Evolutionary conservation across 2,113 vertebrate genomes (phyloP), one percentile per base, ranked within the genome.

Genomic region (Casuarius casuarius): DNA sequence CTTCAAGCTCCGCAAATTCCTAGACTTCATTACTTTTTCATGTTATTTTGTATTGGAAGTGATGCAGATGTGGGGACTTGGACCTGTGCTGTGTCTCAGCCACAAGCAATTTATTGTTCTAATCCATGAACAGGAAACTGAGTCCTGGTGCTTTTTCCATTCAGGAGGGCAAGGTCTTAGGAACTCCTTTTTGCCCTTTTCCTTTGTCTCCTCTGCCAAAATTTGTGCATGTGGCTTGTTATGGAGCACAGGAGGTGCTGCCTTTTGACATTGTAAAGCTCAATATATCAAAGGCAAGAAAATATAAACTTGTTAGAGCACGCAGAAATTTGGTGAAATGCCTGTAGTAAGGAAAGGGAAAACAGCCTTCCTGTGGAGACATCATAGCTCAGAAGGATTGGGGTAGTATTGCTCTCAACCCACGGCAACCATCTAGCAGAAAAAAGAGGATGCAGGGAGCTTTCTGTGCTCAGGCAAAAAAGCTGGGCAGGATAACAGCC

Each of bases 281-380:
- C 48, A 52, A 3, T 19, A 4, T n/a, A 10, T 29, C 20, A 77
- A 65, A 84, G 31, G 17, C 48, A 87, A 56, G 31, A 44, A 80
- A 4, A 33, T 33, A 33, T 29, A 16, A 19, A 9, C 29, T 61
- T 12, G 13, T 28, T 77, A 26, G 20, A 18, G 51, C 14, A 26
- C 17, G 11, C 31, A 51, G 52, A 76, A 26, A 25, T 65, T 61
- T 61, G 25, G 9, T 67, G 79, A 71, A 90, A 63, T 35, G 14
- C 35, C 11, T 33, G 0, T 26, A 42, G 28, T 71, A 7, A 9
- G 17, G n/a, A 8, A 4, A 1, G 1, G 29, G 40, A 84, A 59
- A 63, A 85, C 26, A 61, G 38, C 19, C 28, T 58, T n/a, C 67
- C 8, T 7, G 2, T 5, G 38, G 23, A 62, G 15, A 23, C 35